Base-by-base conservation (phyloP, 2,888 invertebrate genomes). In the Aspidiotus rigidus region DNA sequence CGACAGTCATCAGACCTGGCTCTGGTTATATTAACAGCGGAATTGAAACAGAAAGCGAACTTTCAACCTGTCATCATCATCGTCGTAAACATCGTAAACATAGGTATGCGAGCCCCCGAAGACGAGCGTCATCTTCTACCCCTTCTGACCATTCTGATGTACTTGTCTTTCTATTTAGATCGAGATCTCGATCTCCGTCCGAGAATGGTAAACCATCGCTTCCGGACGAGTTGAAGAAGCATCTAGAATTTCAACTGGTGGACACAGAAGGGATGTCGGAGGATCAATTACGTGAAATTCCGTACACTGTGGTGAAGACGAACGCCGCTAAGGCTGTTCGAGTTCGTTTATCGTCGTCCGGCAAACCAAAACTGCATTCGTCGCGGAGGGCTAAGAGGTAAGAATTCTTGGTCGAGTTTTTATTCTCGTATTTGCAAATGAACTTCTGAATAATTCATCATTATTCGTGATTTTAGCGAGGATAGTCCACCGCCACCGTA, bases 211-310 rank as follows among this genome's bases (percentile, higher is more conserved):
- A 88, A 77, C 83, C 86, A 74, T 86, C 87, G 83, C 81, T 89
- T 72, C 85, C 87, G 7, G 86, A 82, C 73, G 90, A 90, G 78
- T 78, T 91, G 73, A 89, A 89, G 76, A 89, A 90, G 77, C 92
- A 93, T 77, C 81, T 93, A 75, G 91, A 93, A 78, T 93, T 90
- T 79, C 88, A 89, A 76, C 82, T 93, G 76, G 87, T 93, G 69
- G 93, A 93, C 75, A 93, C 93, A 0, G 83, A 87, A 28, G 93
- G 93, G 71, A 92, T 94, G 90, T 88, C 87, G 64, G 91, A 90
- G 76, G 87, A 87, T 73, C 91, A 92, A 77, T 82, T 92, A 40
- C 84, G 89, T 72, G 91, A 92, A 79, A 92, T 93, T 75, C 90
- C 91, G 3, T 93, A 93, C 78, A 91, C 90, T 0, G 90, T 91